phyloP scores from a whole-genome alignment of 2,888 invertebrate genomes.

The Clunio marinus region DNA sequence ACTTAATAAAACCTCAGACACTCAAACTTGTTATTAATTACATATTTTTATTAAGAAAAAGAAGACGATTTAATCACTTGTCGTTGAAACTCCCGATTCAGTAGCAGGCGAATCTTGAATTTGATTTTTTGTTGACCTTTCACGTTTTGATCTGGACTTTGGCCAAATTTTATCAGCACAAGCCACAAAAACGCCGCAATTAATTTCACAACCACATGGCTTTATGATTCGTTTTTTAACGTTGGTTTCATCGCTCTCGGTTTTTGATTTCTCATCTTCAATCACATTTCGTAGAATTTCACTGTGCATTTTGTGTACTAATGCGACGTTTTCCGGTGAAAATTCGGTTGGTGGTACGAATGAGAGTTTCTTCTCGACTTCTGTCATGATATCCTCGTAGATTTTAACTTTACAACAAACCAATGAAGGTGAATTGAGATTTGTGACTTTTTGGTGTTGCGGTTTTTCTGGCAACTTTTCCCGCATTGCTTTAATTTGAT shows the following conservation, averaged over 20 bases:
- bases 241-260: background rate
- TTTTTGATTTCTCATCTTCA: background rate
- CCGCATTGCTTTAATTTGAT: background rate
- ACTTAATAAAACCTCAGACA: too few relatives aligned
- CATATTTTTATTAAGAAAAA: too few relatives aligned
- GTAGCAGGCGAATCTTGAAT: too few relatives aligned
- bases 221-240: too few relatives aligned
- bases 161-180: background rate
- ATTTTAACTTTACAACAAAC: slow-evolving; percentile 13
- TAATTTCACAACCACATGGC: slow-evolving; percentile 46
- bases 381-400: slow-evolving; percentile 24
- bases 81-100: too few relatives aligned
- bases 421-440: slow-evolving; percentile 25
- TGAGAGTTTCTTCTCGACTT: slow-evolving; percentile 13
- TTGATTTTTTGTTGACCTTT: too few relatives aligned
- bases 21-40: too few relatives aligned
- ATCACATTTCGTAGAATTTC: slow-evolving; percentile 4
- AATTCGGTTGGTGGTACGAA: background rate
- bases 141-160: too few relatives aligned
- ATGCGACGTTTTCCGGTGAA: background rate
- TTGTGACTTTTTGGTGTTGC: background rate
- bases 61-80: too few relatives aligned
- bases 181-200: slow-evolving; percentile 39
- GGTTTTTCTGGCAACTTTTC: slow-evolving; percentile 3
- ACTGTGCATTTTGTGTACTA: slow-evolving; percentile 8